Evolutionary conservation across 2,888 invertebrate genomes (phyloP), one percentile per base, ranked within the genome.

Genomic region (Nowickia ferox): DNA sequence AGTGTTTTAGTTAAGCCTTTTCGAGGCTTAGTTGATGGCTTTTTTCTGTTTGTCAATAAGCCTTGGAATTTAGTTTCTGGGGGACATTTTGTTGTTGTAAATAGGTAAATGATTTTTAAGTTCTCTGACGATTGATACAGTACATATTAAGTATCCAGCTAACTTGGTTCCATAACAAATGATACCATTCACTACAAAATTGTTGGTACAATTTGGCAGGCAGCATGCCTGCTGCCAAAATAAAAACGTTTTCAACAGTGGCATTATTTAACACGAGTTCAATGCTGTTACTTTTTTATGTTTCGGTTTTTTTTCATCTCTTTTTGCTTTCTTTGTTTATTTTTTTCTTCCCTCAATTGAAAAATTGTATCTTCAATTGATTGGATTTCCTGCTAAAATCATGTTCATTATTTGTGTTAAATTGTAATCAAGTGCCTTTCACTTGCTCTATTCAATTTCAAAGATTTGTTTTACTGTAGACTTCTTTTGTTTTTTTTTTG

Each of bases 301-400:
- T 68, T 69, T 17, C 38, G 19, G 15, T 38, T 30, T 30, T 30
- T 30, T 0, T 30, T 5, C 0, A 30, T 6, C 30, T 30, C 42
- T 40, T 55, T 46, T 65, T 44, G 15, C 22, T 66, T 13, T 51
- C 22, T 51, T 63, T 46, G 8, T 69, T 17, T 22, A 30, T 44
- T 22, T 15, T 38, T 53, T 13, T 19, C 48, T 55, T 55, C 13
- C 42, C 38, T 74, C 69, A 74, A 78, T 78, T 63, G 85, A 78
- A 85, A 85, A 85, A 85, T 82, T 78, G 82, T 85, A 84, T 85
- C 85, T 78, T 80, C 85, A 85, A 85, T 82, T 85, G 85, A 85
- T 85, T 85, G 78, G 82, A 78, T 85, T 85, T 85, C 82, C 82
- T 85, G 85, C 78, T 78, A 75, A 76, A 78, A 74, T 82, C 85